Percentiles rank a stretch among this genome's conserved stretches.
phyloP scores from a whole-genome alignment of 1,140 invertebrate genomes.

The Penaeus vannamei region DNA sequence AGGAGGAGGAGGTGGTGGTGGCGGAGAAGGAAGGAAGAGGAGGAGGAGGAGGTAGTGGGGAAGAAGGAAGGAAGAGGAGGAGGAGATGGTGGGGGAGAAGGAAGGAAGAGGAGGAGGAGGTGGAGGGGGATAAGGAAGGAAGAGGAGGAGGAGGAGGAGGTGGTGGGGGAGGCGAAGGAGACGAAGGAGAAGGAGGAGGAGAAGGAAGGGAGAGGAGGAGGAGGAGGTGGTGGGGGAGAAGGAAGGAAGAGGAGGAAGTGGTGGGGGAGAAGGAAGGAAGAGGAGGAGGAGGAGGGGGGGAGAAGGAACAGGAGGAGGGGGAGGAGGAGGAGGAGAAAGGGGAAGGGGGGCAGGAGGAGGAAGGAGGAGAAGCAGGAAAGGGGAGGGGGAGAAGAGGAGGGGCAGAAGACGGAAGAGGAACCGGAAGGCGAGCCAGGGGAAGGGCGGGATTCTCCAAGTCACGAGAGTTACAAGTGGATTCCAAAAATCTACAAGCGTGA shows the following conservation, averaged over 20 bases:
- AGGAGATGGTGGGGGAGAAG: neutral
- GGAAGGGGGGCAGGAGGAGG: neutral
- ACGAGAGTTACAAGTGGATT: too few species aligned
- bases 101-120: neutral
- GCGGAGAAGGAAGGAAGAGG: too few species aligned
- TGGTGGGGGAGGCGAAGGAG: neutral
- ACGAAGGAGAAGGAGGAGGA: too few species aligned
- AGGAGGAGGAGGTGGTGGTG: constrained; percentile 66
- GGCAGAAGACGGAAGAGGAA: neutral
- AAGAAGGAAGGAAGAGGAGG: neutral
- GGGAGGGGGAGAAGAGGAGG: too few species aligned
- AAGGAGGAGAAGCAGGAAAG: too few species aligned
- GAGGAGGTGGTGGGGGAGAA: neutral
- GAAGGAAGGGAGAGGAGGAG: too few species aligned
- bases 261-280: neutral
- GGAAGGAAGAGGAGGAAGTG: neutral
- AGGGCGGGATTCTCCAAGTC: neutral
- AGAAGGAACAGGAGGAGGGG: constrained; percentile 5
- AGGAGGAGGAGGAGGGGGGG: constrained; percentile 20
- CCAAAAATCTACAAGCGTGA: neutral
- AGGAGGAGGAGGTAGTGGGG: neutral
- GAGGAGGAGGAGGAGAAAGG: constrained; percentile 10
- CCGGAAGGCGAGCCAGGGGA: neutral
- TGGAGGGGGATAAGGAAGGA: too few species aligned
- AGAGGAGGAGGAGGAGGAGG: neutral